Evolutionary conservation across 2,113 vertebrate genomes (phyloP), one percentile per base, ranked within the genome.

Genomic region (Amphiprion ocellaris): DNA sequence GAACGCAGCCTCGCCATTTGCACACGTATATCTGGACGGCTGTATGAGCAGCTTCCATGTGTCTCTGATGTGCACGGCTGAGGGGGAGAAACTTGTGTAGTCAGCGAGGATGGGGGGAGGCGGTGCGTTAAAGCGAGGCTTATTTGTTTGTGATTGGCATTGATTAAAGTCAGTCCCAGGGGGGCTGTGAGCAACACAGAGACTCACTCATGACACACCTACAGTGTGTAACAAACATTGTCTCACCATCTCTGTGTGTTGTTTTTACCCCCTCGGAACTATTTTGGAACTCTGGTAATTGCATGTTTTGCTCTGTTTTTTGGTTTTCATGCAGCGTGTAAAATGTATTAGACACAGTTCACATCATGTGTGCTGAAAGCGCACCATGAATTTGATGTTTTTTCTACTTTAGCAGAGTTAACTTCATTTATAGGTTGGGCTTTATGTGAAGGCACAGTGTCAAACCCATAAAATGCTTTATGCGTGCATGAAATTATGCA

Each of bases 141-240:
- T 89, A 92, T 92, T 91, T 89, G 88, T 92, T 93, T 90, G 83
- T 87, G 92, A 92, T 91, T 90, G 88, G 70, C 84, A 92, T 86
- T 89, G 89, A 92, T 90, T 85, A 87, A 82, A 90, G 85, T 84
- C 33, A 0, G 66, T 79, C 89, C 86, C 85, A 14, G 58, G 77
- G 76, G 92, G 86, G 84, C 71, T 50, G 52, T 26, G 77, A 70
- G 70, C 41, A 63, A 73, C 53, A 77, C 37, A 6, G 63, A 74
- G 58, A 66, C 46, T 81, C 70, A 52, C 33, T 75, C 65, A 4
- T 70, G 54, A 73, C 65, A 70, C 28, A 83, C 73, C 53, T 64
- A 30, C 24, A 79, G 55, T 47, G 30, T 52, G 74, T 76, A 78
- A 67, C 21, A 33, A 67, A 73, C 73, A 65, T 73, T 39, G 46